Evolutionary conservation across 2,888 invertebrate species (phyloP), one percentile per base, ranked within the genome.

Genomic region (Scaptomyza polygonia): DNA sequence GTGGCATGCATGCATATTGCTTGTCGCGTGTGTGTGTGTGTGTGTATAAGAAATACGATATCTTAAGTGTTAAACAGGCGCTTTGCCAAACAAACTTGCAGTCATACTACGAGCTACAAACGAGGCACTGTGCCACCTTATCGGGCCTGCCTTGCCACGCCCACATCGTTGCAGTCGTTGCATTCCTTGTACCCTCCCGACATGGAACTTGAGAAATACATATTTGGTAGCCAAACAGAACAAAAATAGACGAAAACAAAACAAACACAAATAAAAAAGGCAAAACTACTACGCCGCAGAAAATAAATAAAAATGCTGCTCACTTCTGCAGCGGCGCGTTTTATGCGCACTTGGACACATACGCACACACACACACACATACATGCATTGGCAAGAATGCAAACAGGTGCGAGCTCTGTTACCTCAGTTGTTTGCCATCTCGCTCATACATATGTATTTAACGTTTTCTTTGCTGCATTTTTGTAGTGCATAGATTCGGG

Each of bases 11-110:
- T 53, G 39, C 55, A 44, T 55, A 30, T 9, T 27, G 42, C 29
- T 43, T 27, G 16, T 27, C 27, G 7, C 27, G 12, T 34, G 9
- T 25, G 39, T 27, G 12, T 27, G 14, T 42, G 49, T 47, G 34
- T 72, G 44, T 63, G 68, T 70, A 49, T 49, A 78, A 78, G 82
- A 83, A 78, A 85, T 83, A 87, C 82, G 87, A 83, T 83, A 83
- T 83, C 82, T 83, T 83, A 87, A 83, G 82, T 83, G 82, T 83
- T 83, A 83, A 83, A 78, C 86, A 87, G 88, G 82, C 82, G 82
- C 88, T 83, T 83, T 87, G 85, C 87, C 85, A 79, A 82, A 82
- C 82, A 87, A 87, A 82, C 82, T 72, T 63, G 73, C 59, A 63
- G 56, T 45, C 51, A 64, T 67, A 57, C 16, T 9, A 9, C 39